phyloP scores from a whole-genome alignment of 2,113 vertebrate genomes.

The Colinus virginianus region DNA sequence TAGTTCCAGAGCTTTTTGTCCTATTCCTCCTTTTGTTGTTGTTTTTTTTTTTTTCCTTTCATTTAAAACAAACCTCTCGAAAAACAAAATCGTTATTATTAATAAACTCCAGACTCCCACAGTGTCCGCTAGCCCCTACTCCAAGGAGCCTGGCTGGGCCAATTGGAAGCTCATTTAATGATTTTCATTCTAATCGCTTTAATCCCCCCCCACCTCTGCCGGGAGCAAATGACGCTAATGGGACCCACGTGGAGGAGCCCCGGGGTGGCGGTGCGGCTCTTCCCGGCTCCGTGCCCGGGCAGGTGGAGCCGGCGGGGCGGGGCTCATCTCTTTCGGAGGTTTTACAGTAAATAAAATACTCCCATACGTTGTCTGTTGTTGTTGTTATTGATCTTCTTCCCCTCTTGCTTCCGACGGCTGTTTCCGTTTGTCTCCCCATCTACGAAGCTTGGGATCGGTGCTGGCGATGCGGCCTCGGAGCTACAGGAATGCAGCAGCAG shows the following conservation, averaged over 20 bases:
- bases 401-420: too few relatives aligned
- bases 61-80: not conserved
- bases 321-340: not conserved
- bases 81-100: not conserved
- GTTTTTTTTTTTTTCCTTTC: not conserved
- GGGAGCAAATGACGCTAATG: conserved; percentile 46
- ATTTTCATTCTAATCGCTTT: conserved; percentile 43
- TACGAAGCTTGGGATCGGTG: too few relatives aligned
- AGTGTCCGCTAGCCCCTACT: not conserved
- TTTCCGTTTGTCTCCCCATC: too few relatives aligned
- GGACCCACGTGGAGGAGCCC: not conserved
- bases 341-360: not conserved
- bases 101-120: not conserved
- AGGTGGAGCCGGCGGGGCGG: not conserved
- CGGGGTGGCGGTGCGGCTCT: not conserved
- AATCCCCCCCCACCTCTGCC: not conserved
- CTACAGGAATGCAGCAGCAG: too few relatives aligned
- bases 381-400: not conserved
- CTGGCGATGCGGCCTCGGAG: too few relatives aligned
- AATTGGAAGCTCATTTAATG: conserved; percentile 27
- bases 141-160: not conserved
- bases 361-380: not conserved
- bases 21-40: not conserved
- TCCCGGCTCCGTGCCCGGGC: not conserved
- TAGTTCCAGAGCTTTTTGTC: conserved; percentile 16